Base-by-base conservation (phyloP, 2,113 vertebrate genomes). In the Odontophorus gujanensis region DNA sequence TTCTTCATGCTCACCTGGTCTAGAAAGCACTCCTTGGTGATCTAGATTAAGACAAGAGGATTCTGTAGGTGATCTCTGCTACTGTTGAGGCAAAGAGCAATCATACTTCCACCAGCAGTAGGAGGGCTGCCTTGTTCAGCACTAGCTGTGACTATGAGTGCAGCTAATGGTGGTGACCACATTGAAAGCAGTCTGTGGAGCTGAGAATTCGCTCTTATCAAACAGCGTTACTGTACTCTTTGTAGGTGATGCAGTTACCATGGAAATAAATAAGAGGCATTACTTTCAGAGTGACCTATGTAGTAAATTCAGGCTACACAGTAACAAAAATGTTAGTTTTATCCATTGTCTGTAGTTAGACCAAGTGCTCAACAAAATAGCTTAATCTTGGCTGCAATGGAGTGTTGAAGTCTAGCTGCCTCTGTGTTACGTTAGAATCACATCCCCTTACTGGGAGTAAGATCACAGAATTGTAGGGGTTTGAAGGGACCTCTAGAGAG, bases 271-370 rank as follows among this genome's bases (percentile, higher is more conserved):
- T 13, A 50, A 22, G 22, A 50, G 22, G 22, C 48, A 50, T 25
- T 50, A 24, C 48, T 50, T 50, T 50, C 48, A 25, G 48, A 50
- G 50, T 51, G 24, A 51, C 24, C 50, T 8, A 14, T 25, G 50
- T n/a, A 72, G 51, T 45, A 61, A 58, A 72, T 75, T 50, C 73
- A 79, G 74, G 25, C n/a, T 78, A 75, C 55, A 74, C 81, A 90
- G 22, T 24, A 89, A 92, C 47, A 57, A n/a, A 3, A 38, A 87
- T 45, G 92, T 97, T 95, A 89, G 85, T 97, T 88, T 92, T 63
- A 11, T 32, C 59, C 85, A 66, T 53, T 47, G 67, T 57, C 68
- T 43, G 53, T 18, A 25, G 87, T 85, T 63, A 51, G 79, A 85
- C 7, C 55, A 42, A 74, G 43, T 65, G 83, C 71, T 90, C 63